Evolutionary conservation across 2,113 vertebrate genomes (phyloP).

Genomic region (Anser cygnoides): DNA sequence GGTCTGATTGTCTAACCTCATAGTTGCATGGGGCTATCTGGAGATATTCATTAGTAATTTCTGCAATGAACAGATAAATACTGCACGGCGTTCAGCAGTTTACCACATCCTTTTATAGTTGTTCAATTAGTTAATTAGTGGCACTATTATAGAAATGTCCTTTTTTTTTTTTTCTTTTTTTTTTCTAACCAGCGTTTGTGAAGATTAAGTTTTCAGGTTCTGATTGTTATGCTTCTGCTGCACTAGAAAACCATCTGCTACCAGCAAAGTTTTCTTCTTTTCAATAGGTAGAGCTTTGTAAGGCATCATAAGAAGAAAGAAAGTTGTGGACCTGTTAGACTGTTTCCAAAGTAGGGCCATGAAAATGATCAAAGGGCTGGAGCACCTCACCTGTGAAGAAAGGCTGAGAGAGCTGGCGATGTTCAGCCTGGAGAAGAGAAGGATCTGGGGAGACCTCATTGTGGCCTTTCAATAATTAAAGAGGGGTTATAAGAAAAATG

Average conservation of each 20-base stretch:
- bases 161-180: not conserved
- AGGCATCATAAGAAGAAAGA: not conserved
- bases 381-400: not conserved
- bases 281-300: conserved; percentile 7
- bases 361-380: not conserved
- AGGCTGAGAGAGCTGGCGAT: not conserved
- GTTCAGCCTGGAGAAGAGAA: no score
- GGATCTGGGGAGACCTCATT: not conserved
- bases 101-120: conserved; percentile 1
- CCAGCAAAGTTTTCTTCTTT: not conserved
- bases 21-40: not conserved
- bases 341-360: not conserved
- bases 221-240: not conserved
- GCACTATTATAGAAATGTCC: not conserved
- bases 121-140: conserved; percentile 15
- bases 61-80: not conserved
- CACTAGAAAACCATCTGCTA: not conserved
- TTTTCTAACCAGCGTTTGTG: not conserved
- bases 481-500: not conserved
- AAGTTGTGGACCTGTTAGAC: not conserved
- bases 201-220: not conserved
- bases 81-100: not conserved
- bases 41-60: conserved; percentile 2
- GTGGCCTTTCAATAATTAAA: not conserved
- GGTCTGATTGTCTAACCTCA: not conserved